These are phyloP conservation scores for Gasterosteus nipponicus DNA, from an alignment of 2,113 vertebrate species.

Conservation along the genomic window DNA sequence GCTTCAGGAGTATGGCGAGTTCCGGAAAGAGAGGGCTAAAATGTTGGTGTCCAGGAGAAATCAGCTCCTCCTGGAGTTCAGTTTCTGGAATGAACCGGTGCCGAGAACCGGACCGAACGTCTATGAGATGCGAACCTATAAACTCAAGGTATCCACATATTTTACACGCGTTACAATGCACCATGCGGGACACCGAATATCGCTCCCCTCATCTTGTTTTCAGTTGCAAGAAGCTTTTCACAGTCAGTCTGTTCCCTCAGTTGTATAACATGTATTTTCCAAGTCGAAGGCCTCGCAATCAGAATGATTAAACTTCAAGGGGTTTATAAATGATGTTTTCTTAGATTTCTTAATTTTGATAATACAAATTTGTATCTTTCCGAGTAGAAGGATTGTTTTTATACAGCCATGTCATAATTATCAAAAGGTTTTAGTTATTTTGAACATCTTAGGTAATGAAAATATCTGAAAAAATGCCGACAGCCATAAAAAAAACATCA, in stretches of 20 bases:
- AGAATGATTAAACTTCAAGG: neutral
- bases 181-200: neutral
- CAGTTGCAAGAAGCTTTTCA: neutral
- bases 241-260: neutral
- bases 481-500: too few relatives aligned
- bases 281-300: neutral
- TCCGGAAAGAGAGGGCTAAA: slow-evolving; percentile 89
- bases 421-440: too few relatives aligned
- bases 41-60: slow-evolving; percentile 93
- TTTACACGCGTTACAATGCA: neutral
- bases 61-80: slow-evolving; percentile 95
- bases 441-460: too few relatives aligned
- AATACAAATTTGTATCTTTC: neutral
- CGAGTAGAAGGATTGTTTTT: neutral
- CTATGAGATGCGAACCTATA: slow-evolving; percentile 93
- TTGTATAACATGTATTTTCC: neutral
- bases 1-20: slow-evolving; percentile 88
- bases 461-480: too few relatives aligned
- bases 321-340: neutral
- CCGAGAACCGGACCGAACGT: slow-evolving; percentile 90
- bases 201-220: neutral
- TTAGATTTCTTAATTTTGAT: neutral
- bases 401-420: too few relatives aligned
- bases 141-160: slow-evolving; percentile 84
- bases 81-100: slow-evolving; percentile 95